Conservation (phyloP, 2,113 vertebrate genomes). For the Montifringilla adamsi region DNA sequence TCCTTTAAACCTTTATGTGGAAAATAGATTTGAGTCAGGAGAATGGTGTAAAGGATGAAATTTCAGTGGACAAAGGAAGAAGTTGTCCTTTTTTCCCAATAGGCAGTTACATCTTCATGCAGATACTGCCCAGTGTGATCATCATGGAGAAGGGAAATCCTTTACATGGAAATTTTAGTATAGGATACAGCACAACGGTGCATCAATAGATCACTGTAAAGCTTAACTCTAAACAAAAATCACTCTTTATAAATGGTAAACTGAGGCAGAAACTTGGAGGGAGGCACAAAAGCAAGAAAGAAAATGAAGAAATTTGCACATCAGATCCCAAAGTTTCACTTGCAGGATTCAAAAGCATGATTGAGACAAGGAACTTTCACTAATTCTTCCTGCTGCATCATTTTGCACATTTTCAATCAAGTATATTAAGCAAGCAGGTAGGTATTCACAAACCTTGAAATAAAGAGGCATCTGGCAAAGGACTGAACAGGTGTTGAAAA, state of each 20-base stretch:
- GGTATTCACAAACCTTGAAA: background rate
- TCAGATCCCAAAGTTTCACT: background rate
- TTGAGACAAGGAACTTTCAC: background rate
- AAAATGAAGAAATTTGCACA: background rate
- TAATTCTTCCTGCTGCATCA: background rate
- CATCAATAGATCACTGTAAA: background rate
- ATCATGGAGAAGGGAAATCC: background rate
- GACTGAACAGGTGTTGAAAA: constrained; percentile 42
- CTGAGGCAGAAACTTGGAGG: background rate
- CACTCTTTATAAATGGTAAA: background rate
- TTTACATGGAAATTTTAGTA: background rate
- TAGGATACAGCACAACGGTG: background rate
- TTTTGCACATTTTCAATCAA: background rate
- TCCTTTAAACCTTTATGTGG: background rate
- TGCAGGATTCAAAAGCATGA: background rate
- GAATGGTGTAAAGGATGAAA: background rate
- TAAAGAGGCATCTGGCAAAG: constrained; percentile 32
- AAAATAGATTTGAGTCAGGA: background rate
- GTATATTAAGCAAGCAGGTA: background rate
- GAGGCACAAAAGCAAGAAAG: background rate
- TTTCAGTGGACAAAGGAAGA: background rate
- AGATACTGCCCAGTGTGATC: background rate
- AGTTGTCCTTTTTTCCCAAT: background rate
- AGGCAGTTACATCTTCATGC: background rate
- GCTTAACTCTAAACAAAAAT: background rate